Conservation (phyloP, 2,797 vertebrate species). For the Gymnoscopelus microlampas region DNA sequence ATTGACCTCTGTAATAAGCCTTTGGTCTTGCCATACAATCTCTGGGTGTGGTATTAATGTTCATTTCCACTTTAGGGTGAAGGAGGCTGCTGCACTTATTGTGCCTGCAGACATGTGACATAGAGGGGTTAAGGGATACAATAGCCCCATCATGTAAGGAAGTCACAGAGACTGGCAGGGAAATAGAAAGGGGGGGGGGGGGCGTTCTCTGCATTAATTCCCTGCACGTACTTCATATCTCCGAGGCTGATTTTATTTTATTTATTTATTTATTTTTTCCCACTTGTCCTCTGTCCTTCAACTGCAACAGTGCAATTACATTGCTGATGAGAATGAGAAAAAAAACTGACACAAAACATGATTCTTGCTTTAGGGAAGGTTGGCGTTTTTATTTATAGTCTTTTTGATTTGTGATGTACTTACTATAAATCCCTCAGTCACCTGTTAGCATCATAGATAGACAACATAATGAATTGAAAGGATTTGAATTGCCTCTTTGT, state of each 20-base stretch:
- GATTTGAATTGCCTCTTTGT: neutral
- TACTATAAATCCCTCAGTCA: slow-evolving; percentile 19
- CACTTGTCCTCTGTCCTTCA: slow-evolving; percentile 73
- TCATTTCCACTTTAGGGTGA: slow-evolving; percentile 65
- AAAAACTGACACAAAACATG: slow-evolving; percentile 43
- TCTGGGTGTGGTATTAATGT: slow-evolving; percentile 48
- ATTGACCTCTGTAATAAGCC: slow-evolving; percentile 62
- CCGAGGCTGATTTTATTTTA: slow-evolving; percentile 55
- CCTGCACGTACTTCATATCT: slow-evolving; percentile 67
- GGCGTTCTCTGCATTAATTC: slow-evolving; percentile 71
- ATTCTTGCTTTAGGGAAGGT: slow-evolving; percentile 28
- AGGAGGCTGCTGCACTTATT: slow-evolving; percentile 63
- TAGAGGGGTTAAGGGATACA: slow-evolving; percentile 68
- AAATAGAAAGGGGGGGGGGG: slow-evolving; percentile 48
- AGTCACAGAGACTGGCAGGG: slow-evolving; percentile 52
- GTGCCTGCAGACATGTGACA: slow-evolving; percentile 74
- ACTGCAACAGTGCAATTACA: slow-evolving; percentile 79
- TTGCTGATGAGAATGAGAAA: slow-evolving; percentile 67
- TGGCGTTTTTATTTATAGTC: slow-evolving; percentile 23
- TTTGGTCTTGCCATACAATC: slow-evolving; percentile 49
- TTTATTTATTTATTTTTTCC: too few relatives aligned
- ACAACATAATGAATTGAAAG: slow-evolving; percentile 8
- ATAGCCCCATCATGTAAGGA: slow-evolving; percentile 68
- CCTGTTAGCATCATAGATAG: slow-evolving; percentile 20
- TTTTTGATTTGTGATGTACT: slow-evolving; percentile 16